phyloP scores from a whole-genome alignment of 2,113 vertebrate species.

The Gymnocephalus cernua region DNA sequence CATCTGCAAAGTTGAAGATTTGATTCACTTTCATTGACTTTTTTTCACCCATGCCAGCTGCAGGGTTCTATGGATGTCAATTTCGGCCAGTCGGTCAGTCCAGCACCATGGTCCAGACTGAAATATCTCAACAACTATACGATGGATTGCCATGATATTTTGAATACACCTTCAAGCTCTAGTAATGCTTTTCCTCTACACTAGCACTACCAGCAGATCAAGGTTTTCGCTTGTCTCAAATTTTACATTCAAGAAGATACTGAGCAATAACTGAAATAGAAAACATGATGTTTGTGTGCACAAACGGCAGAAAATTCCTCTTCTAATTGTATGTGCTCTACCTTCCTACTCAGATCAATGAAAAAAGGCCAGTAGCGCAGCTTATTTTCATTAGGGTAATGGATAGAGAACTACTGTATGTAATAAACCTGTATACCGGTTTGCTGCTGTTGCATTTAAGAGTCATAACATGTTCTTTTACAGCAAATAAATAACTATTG shows the following conservation, averaged over 20 bases:
- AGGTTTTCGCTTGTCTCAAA: too few species aligned
- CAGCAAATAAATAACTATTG: constrained; percentile 42
- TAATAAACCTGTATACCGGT: not conserved
- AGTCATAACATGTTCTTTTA: constrained; percentile 40
- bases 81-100: too few species aligned
- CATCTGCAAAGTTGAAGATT: not conserved
- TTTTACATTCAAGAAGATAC: not conserved
- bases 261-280: not conserved
- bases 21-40: not conserved
- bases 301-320: not conserved
- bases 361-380: not conserved
- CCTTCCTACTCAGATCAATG: not conserved
- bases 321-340: not conserved
- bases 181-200: too few species aligned
- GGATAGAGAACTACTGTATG: not conserved
- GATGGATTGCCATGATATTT: too few species aligned
- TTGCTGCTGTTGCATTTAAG: constrained; percentile 20
- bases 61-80: too few species aligned
- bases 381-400: not conserved
- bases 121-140: too few species aligned
- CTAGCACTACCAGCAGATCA: too few species aligned
- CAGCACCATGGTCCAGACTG: too few species aligned
- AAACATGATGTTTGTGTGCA: constrained; percentile 6
- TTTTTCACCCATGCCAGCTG: too few species aligned
- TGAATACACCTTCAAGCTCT: too few species aligned